These are phyloP conservation scores for Antheraea mylitta DNA, from an alignment of 1,140 invertebrate species.

Conservation along the genomic window DNA sequence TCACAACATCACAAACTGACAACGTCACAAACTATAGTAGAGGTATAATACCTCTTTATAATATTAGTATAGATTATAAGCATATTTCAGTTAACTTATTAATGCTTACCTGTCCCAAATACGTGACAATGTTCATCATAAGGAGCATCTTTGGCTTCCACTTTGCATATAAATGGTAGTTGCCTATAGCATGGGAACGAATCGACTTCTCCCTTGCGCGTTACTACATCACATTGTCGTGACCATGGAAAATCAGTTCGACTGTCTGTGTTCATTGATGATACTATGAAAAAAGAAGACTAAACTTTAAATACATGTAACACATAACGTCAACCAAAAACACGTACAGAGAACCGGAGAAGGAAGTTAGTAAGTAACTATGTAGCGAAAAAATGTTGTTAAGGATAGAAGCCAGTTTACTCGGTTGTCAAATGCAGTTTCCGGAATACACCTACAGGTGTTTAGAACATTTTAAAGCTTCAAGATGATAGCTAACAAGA, in stretches of 20 bases:
- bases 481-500: background rate
- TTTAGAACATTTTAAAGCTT: background rate
- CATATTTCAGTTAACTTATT: constrained; percentile 3
- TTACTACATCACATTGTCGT: constrained; percentile 24
- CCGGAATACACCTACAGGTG: background rate
- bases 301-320: too few species aligned
- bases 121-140: constrained; percentile 39
- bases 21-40: too few species aligned
- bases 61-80: too few species aligned
- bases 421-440: background rate
- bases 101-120: constrained; percentile 33
- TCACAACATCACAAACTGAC: too few species aligned
- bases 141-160: constrained; percentile 30
- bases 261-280: background rate
- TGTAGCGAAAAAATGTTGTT: too few species aligned
- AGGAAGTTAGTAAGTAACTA: too few species aligned
- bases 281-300: background rate
- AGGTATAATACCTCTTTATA: too few species aligned
- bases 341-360: too few species aligned
- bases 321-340: too few species aligned
- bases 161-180: constrained; percentile 47
- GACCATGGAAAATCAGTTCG: background rate
- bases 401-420: too few species aligned
- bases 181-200: constrained; percentile 14
- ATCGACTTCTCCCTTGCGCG: constrained; percentile 29